phyloP scores from a whole-genome alignment of 2,797 vertebrate genomes.

The Chaetodon trifasciatus region DNA sequence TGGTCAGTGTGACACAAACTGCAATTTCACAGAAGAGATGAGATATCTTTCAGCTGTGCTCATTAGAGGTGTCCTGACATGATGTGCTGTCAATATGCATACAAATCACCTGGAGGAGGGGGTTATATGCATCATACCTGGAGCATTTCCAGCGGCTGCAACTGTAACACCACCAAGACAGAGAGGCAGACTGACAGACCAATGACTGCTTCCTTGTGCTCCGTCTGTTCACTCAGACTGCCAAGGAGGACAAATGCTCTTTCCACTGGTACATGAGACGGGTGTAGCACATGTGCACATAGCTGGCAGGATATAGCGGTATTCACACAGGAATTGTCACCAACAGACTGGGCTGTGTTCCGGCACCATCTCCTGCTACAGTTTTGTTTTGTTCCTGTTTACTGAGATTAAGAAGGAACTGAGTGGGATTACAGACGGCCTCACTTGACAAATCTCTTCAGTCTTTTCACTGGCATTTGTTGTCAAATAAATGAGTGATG shows the following conservation, averaged over 20 bases:
- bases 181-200: slow-evolving; percentile 58
- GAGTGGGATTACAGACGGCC: slow-evolving; percentile 62
- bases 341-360: slow-evolving; percentile 67
- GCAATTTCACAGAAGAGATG: slow-evolving; percentile 21
- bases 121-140: slow-evolving; percentile 34
- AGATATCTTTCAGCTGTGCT: slow-evolving; percentile 18
- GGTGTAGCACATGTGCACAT: slow-evolving; percentile 71
- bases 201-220: slow-evolving; percentile 59
- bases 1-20: slow-evolving; percentile 29
- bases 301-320: slow-evolving; percentile 61
- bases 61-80: slow-evolving; percentile 7
- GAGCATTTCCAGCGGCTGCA: slow-evolving; percentile 36
- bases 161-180: slow-evolving; percentile 37
- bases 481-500: slow-evolving; percentile 29
- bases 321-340: slow-evolving; percentile 76
- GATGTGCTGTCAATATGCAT: not conserved
- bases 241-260: slow-evolving; percentile 75
- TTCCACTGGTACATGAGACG: slow-evolving; percentile 66
- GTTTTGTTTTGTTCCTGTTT: slow-evolving; percentile 61
- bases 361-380: slow-evolving; percentile 62
- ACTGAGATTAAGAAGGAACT: slow-evolving; percentile 67
- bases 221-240: slow-evolving; percentile 70
- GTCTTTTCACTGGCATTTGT: slow-evolving; percentile 26
- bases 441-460: slow-evolving; percentile 47
- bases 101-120: slow-evolving; percentile 13